Conservation (phyloP, 2,888 invertebrate genomes). For the Molorchus minor region DNA sequence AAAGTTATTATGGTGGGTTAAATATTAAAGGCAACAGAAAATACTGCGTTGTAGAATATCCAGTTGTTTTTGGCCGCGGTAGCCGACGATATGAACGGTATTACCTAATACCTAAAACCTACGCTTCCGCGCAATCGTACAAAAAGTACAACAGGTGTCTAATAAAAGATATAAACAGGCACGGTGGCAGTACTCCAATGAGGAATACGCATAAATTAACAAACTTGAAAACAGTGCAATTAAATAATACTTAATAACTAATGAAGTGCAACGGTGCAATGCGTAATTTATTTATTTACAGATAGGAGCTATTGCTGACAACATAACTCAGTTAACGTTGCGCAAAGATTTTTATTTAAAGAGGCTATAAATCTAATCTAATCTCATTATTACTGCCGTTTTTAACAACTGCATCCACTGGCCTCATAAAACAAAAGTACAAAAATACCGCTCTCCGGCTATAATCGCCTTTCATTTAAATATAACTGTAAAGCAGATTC, state of each 20-base stretch:
- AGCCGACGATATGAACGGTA: no score
- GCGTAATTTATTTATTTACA: conserved; percentile 8
- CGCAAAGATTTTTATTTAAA: conserved; percentile 3
- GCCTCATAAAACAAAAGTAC: neutral
- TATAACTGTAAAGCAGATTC: conserved; percentile 13
- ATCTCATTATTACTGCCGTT: conserved; percentile 8
- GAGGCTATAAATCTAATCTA: conserved; percentile 10
- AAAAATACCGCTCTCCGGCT: conserved; percentile 13
- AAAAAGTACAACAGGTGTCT: no score
- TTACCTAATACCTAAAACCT: no score
- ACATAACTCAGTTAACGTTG: neutral
- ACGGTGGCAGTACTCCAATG: neutral
- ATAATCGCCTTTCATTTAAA: conserved; percentile 8
- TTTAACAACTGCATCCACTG: neutral
- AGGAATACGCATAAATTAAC: neutral
- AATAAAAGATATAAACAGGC: no score
- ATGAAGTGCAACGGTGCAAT: neutral
- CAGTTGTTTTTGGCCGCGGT: no score
- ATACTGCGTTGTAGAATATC: no score
- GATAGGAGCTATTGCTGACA: neutral
- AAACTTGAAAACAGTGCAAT: neutral
- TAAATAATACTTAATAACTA: neutral
- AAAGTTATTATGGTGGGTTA: no score
- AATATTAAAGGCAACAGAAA: no score
- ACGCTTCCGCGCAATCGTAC: no score